Evolutionary conservation across 2,888 invertebrate species (phyloP).

Genomic region (Hirtodrosophila duncani): DNA sequence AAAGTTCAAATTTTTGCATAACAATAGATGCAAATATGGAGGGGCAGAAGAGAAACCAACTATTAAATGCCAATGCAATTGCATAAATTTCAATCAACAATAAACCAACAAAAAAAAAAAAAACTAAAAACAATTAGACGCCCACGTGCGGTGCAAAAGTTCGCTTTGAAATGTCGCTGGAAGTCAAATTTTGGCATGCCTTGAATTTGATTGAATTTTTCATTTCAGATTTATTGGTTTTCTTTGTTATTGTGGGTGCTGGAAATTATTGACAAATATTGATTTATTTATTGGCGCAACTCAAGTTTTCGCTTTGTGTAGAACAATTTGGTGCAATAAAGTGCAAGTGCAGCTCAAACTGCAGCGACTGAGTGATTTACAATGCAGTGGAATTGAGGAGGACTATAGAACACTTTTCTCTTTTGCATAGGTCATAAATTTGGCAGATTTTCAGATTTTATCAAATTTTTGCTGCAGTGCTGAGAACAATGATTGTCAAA

Average conservation of each 20-base stretch:
- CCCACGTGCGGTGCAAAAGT: slow-evolving; percentile 50
- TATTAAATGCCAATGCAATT: slow-evolving; percentile 49
- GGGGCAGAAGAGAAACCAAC: slow-evolving; percentile 20
- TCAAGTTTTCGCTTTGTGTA: too few relatives aligned
- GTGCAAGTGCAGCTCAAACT: slow-evolving; percentile 11
- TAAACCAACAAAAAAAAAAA: slow-evolving; percentile 8
- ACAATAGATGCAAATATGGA: slow-evolving; percentile 35
- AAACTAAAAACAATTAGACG: slow-evolving; percentile 57
- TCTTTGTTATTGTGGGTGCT: slow-evolving; percentile 25
- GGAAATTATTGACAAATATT: slow-evolving; percentile 4
- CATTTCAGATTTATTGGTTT: slow-evolving; percentile 7
- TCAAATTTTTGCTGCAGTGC: slow-evolving; percentile 25
- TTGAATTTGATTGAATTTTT: neutral
- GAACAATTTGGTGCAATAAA: too few relatives aligned
- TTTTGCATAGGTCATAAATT: slow-evolving; percentile 43
- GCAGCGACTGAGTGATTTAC: slow-evolving; percentile 13
- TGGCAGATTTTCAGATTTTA: slow-evolving; percentile 21
- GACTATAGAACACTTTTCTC: slow-evolving; percentile 1
- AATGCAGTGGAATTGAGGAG: slow-evolving; percentile 6
- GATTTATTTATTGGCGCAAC: too few relatives aligned
- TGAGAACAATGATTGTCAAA: slow-evolving; percentile 1
- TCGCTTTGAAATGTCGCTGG: slow-evolving; percentile 32
- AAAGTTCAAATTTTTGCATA: slow-evolving; percentile 39
- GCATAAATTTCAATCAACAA: slow-evolving; percentile 44
- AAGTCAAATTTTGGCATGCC: slow-evolving; percentile 19